These are phyloP conservation scores for Aldabrachelys gigantea DNA, from an alignment of 2,113 vertebrate species.

Conservation along the genomic window DNA sequence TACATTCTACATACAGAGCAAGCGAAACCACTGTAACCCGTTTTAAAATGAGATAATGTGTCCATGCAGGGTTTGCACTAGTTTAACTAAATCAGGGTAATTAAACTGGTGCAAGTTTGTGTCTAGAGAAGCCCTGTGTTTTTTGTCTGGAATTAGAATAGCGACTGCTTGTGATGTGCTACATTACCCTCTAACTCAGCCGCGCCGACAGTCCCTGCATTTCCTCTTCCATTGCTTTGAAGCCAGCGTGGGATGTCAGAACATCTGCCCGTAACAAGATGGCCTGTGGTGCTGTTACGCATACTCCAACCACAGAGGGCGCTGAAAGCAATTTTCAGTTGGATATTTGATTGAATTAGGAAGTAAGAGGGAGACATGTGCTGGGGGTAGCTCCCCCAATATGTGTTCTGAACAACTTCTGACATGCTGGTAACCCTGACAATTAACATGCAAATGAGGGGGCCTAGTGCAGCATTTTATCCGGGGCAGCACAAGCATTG, in stretches of 20 bases:
- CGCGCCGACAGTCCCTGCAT: too few relatives aligned
- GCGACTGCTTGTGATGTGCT: too few relatives aligned
- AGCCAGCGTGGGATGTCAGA: too few relatives aligned
- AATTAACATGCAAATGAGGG: not conserved
- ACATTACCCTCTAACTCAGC: not conserved
- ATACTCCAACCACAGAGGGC: not conserved
- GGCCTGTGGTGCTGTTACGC: not conserved
- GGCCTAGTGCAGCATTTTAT: not conserved
- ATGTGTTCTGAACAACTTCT: too few relatives aligned
- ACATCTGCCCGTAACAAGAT: not conserved
- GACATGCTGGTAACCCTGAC: not conserved
- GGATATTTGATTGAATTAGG: too few relatives aligned
- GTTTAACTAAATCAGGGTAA: not conserved
- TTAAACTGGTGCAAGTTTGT: not conserved
- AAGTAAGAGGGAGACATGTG: too few relatives aligned
- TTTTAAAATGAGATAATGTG: too few relatives aligned
- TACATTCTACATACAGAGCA: not conserved
- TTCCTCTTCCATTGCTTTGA: not conserved
- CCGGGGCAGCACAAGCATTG: not conserved
- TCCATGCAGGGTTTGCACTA: not conserved
- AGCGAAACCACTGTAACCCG: too few relatives aligned
- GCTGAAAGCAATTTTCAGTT: too few relatives aligned
- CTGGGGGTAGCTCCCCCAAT: too few relatives aligned
- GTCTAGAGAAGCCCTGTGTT: not conserved
- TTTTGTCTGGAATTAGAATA: not conserved